Evolutionary conservation across 1,140 invertebrate genomes (phyloP).

Genomic region (Schlechtendalia chinensis): DNA sequence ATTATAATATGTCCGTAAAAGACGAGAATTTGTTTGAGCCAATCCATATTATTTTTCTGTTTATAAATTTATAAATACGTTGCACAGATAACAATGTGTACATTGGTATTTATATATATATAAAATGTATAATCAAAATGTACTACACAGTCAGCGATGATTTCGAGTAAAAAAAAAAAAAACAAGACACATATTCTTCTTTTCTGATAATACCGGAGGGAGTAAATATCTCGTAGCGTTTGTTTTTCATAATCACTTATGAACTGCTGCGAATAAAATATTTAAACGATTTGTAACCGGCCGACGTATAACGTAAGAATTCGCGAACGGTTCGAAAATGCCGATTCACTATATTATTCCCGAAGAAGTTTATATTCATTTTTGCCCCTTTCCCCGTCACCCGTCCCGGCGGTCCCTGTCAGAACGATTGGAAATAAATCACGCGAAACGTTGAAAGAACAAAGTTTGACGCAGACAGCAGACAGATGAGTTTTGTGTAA

Average conservation of each 20-base stretch:
- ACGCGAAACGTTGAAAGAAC: background rate
- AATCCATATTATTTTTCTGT: too few species aligned
- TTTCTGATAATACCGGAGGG: background rate
- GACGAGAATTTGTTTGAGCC: too few species aligned
- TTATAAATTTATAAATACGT: too few species aligned
- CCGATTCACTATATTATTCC: background rate
- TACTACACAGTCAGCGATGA: background rate
- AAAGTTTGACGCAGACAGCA: constrained; percentile 13
- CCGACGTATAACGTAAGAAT: background rate
- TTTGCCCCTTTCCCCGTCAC: background rate
- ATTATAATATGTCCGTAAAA: too few species aligned
- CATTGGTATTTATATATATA: too few species aligned
- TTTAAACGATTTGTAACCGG: constrained; percentile 6
- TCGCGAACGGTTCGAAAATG: background rate
- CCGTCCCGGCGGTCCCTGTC: background rate
- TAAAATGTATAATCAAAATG: too few species aligned
- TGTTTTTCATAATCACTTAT: constrained; percentile 6
- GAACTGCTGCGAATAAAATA: background rate
- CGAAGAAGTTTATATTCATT: constrained; percentile 14
- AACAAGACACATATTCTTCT: background rate
- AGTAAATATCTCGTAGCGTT: background rate
- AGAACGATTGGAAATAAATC: constrained; percentile 27
- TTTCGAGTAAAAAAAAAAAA: too few species aligned
- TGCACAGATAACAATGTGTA: too few species aligned
- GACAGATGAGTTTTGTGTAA: constrained; percentile 23